Base-by-base conservation (phyloP, 2,888 invertebrate genomes). In the Xestia rhomboidea region DNA sequence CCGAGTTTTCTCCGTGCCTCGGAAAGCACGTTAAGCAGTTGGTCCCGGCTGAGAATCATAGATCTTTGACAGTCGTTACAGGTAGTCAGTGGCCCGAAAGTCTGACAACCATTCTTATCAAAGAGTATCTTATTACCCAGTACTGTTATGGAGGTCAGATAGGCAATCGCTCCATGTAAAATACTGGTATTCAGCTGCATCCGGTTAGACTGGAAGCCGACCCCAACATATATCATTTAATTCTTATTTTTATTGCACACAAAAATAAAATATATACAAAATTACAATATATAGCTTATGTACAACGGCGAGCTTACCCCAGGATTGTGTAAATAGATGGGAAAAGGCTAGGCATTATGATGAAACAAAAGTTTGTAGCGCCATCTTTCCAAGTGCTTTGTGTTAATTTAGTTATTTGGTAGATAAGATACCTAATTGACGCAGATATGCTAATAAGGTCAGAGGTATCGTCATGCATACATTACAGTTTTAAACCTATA, bases 381-480 rank as follows among this genome's bases (percentile, higher is more conserved):
- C 2, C 15, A 24, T 30, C 15, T 46, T 34, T 27, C 11, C 34
- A 77, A 38, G 18, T 41, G 13, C 6, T 13, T 11, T 46, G 49
- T 62, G 8, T 77, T 54, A 54, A 73, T 68, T 49, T 27, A 51
- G 21, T 34, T 27, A n/a, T 49, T 76, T 62, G 21, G 1, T 51
- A 24, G 51, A 51, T 51, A 49, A 49, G 21, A 21, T 24, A 49
- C 49, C 49, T 73, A 41, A 80, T 62, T 63, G 46, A n/a, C n/a
- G n/a, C 24, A 66, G 15, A 54, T n/a, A 54, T 54, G n/a, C 54
- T 11, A 54, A n/a, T 54, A 13, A 49, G 49, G 49, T 76, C 49
- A 63, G 73, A 51, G 57, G 34, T 76, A 64, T 81, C 18, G 49
- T 44, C 21, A 18, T 68, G 67, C 70, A 76, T 49, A 54, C 10